Evolutionary conservation across 2,888 invertebrate genomes (phyloP).

Genomic region (Altica lythri): DNA sequence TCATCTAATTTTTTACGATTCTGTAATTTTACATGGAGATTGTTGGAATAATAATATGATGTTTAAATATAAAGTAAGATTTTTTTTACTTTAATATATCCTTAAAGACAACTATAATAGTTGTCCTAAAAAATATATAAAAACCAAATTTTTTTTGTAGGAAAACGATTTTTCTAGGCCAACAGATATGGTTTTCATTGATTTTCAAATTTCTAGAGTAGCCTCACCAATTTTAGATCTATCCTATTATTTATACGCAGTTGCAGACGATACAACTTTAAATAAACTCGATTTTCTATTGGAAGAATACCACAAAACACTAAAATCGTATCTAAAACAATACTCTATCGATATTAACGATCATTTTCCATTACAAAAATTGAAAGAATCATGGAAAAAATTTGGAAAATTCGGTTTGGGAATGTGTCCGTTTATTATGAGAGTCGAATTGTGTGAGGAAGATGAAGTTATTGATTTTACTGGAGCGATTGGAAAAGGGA

Average conservation of each 20-base stretch:
- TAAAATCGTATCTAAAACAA: constrained; percentile 37
- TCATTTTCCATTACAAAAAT: constrained; percentile 35
- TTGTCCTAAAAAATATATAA: too few relatives aligned
- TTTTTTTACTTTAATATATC: background rate
- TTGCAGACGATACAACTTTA: constrained; percentile 37
- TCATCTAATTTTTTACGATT: too few relatives aligned
- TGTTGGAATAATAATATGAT: constrained; percentile 50
- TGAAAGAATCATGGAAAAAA: constrained; percentile 41
- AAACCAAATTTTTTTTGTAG: constrained; percentile 38
- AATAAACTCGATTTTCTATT: constrained; percentile 42
- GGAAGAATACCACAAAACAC: constrained; percentile 40
- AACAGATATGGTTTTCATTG: constrained; percentile 42
- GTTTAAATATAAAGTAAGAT: constrained; percentile 46
- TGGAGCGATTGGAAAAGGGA: constrained; percentile 30
- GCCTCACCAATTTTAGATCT: constrained; percentile 44
- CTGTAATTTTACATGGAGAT: too few relatives aligned
- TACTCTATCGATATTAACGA: constrained; percentile 36
- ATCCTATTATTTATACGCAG: constrained; percentile 44
- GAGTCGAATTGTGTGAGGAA: constrained; percentile 36
- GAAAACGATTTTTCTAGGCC: constrained; percentile 36
- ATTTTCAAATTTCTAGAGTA: constrained; percentile 43
- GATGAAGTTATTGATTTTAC: constrained; percentile 40
- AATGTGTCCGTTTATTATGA: constrained; percentile 38
- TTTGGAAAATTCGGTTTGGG: constrained; percentile 41
- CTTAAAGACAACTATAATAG: background rate